phyloP scores from a whole-genome alignment of 1,140 invertebrate genomes.

The Lordiphosa clarofinis region DNA sequence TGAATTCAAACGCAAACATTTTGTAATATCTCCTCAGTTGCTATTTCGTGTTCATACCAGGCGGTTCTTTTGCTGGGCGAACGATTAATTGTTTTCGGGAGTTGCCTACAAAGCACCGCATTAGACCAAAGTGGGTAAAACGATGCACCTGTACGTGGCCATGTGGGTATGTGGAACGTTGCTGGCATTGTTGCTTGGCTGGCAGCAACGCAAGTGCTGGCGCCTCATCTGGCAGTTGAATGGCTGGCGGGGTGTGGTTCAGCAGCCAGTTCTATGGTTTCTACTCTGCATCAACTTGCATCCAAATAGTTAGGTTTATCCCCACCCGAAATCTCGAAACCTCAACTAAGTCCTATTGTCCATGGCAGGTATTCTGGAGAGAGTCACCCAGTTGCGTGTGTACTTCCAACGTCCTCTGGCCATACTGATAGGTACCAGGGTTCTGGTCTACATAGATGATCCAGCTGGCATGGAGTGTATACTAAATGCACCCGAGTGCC shows the following conservation, averaged over 20 bases:
- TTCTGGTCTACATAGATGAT: conserved; percentile 69
- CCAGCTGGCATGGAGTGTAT: conserved; percentile 65
- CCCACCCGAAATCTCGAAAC: background rate
- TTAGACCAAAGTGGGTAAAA: conserved; percentile 27
- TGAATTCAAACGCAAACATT: background rate
- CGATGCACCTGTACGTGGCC: conserved; percentile 53
- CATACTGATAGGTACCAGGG: conserved; percentile 58
- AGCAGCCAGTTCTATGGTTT: conserved; percentile 69
- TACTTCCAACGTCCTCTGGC: conserved; percentile 57
- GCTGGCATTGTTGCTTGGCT: conserved; percentile 49
- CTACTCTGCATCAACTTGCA: conserved; percentile 64
- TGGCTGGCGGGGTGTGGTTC: conserved; percentile 66
- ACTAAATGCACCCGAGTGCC: conserved; percentile 67
- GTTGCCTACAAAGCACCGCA: conserved; percentile 58
- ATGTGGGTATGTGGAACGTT: conserved; percentile 59
- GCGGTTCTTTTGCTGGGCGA: background rate
- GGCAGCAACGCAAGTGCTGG: conserved; percentile 72
- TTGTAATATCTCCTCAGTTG: conserved; percentile 6
- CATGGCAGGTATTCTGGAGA: conserved; percentile 54
- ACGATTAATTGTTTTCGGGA: conserved; percentile 1
- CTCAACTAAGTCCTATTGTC: background rate
- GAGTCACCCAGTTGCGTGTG: conserved; percentile 48
- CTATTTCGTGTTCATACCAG: background rate
- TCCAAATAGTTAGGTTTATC: conserved; percentile 63
- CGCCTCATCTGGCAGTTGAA: conserved; percentile 75